These are phyloP conservation scores for Halcyon leucocephala DNA, from an alignment of 2,797 vertebrate species.

Conservation along the genomic window DNA sequence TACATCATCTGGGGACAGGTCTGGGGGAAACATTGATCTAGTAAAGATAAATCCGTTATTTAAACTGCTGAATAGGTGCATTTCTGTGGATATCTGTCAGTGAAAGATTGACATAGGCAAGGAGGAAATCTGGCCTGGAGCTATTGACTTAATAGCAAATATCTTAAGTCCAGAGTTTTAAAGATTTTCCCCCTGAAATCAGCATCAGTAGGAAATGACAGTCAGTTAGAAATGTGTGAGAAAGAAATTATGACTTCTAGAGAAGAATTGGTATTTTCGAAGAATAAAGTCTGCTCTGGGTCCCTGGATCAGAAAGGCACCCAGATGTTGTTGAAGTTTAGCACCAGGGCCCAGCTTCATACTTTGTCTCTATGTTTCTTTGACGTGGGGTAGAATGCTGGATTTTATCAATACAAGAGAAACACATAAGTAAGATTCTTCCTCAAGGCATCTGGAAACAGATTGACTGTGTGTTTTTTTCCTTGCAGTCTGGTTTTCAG, in stretches of 20 bases:
- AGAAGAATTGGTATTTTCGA: not conserved
- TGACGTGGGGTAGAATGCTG: not conserved
- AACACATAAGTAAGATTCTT: not conserved
- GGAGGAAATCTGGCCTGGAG: not conserved
- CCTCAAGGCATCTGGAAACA: not conserved
- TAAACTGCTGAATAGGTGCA: not conserved
- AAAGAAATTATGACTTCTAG: not conserved
- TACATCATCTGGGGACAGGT: not conserved
- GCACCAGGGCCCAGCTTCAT: not conserved
- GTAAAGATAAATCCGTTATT: not conserved
- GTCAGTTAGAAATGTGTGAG: not conserved
- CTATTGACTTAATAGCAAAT: not conserved
- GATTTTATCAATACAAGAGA: not conserved
- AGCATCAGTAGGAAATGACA: not conserved
- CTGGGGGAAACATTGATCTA: not conserved
- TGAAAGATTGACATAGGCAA: not conserved
- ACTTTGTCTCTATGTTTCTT: not conserved
- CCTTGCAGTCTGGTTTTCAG: not conserved
- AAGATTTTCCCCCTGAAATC: slow-evolving; percentile 8
- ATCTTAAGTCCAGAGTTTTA: not conserved
- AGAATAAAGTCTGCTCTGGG: not conserved
- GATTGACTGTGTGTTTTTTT: not conserved
- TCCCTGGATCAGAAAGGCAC: not conserved
- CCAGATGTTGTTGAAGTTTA: not conserved
- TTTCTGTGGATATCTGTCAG: not conserved